phyloP scores from a whole-genome alignment of 1,140 invertebrate genomes.

The Euura lappo region DNA sequence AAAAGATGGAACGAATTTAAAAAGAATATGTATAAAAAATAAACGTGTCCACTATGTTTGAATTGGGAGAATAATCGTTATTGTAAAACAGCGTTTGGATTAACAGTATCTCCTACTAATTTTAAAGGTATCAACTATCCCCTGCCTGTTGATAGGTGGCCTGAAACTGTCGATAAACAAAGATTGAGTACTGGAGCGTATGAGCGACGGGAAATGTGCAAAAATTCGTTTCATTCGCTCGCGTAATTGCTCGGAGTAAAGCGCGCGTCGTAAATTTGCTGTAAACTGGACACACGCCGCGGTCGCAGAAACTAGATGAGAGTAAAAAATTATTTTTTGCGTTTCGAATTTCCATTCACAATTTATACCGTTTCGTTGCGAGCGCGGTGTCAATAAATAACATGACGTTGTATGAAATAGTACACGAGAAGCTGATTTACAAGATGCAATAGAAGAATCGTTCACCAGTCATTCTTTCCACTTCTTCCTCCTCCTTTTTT shows the following conservation, averaged over 20 bases:
- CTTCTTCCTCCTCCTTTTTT: not conserved
- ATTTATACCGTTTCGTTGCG: no score
- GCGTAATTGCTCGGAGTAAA: no score
- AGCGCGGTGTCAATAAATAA: not conserved
- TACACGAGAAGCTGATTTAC: not conserved
- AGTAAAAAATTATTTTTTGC: no score
- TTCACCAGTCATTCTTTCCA: not conserved
- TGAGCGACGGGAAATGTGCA: no score
- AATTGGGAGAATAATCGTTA: not conserved
- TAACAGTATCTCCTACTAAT: not conserved
- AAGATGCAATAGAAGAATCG: not conserved
- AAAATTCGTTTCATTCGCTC: no score
- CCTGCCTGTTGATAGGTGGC: not conserved
- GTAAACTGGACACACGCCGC: no score
- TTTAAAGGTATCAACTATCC: not conserved
- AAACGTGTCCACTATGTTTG: not conserved
- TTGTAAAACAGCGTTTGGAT: not conserved
- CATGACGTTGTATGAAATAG: not conserved
- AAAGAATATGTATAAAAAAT: not conserved
- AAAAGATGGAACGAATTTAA: no score
- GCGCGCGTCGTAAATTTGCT: no score
- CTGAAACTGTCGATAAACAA: not conserved
- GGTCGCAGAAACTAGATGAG: no score
- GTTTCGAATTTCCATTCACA: no score
- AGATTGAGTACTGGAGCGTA: not conserved